A percentile compares a stretch with the other conserved stretches of the same genome.
Conservation (phyloP, 2,113 vertebrate species). For the Odocoileus virginianus region DNA sequence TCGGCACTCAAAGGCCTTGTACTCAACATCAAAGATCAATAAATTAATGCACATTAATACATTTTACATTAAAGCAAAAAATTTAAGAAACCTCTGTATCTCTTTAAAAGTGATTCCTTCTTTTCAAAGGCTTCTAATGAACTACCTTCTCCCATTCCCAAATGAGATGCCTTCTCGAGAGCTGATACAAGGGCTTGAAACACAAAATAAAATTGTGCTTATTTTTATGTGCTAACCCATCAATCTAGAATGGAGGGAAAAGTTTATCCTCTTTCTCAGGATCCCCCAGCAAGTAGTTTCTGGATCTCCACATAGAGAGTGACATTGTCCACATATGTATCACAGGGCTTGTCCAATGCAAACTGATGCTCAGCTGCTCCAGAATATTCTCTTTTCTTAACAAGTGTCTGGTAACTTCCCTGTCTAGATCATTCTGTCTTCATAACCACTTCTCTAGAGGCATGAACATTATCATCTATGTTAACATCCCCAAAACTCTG, state of each 20-base stretch:
- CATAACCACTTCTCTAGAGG: not conserved
- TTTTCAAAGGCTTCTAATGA: not conserved
- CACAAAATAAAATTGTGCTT: not conserved
- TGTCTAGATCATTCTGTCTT: not conserved
- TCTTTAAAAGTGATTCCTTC: not conserved
- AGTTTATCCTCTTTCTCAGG: not conserved
- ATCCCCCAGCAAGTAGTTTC: not conserved
- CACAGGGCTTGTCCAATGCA: not conserved
- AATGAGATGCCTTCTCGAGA: not conserved
- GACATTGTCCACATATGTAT: not conserved
- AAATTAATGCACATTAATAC: not conserved
- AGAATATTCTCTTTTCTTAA: not conserved
- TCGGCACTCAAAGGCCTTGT: not conserved
- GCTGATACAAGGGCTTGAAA: not conserved
- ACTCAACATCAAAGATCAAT: not conserved
- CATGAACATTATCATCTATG: fast-evolving
- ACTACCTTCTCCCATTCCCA: not conserved
- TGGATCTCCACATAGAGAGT: not conserved
- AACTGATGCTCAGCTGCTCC: not conserved
- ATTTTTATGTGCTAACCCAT: not conserved
- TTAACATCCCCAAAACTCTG: not conserved
- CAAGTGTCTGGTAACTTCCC: not conserved
- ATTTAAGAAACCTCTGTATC: not conserved
- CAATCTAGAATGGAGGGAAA: not conserved
- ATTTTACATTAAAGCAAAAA: not conserved